These are phyloP conservation scores for Bagarius yarrelli DNA, from an alignment of 2,113 vertebrate genomes.

Conservation along the genomic window DNA sequence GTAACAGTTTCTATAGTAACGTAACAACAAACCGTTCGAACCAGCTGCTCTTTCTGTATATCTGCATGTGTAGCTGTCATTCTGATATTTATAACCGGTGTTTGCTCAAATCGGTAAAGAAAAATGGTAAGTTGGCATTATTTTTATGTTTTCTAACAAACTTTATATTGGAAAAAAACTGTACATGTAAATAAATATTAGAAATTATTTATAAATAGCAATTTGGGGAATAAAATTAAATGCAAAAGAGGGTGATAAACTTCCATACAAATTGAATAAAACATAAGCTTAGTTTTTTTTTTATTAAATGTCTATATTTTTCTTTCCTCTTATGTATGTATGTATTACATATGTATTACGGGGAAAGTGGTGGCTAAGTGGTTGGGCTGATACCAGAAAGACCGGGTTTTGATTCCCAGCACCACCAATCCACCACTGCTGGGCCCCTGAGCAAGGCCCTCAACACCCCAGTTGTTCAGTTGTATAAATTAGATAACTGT, in stretches of 20 bases:
- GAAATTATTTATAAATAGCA: no score
- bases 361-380: no score
- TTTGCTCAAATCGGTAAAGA: neutral
- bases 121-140: neutral
- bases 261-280: no score
- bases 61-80: neutral
- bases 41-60: neutral
- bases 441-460: no score
- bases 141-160: neutral
- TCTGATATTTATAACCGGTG: neutral
- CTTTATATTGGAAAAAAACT: neutral
- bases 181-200: no score
- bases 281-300: neutral
- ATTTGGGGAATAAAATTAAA: no score
- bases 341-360: neutral
- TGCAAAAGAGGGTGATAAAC: no score
- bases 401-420: no score
- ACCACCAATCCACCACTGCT: no score
- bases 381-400: no score
- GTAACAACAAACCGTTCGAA: neutral
- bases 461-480: no score
- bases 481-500: no score
- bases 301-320: neutral
- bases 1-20: conserved; percentile 33
- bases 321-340: neutral